Evolutionary conservation across 2,888 invertebrate genomes (phyloP).

Genomic region (Lagria hirta): DNA sequence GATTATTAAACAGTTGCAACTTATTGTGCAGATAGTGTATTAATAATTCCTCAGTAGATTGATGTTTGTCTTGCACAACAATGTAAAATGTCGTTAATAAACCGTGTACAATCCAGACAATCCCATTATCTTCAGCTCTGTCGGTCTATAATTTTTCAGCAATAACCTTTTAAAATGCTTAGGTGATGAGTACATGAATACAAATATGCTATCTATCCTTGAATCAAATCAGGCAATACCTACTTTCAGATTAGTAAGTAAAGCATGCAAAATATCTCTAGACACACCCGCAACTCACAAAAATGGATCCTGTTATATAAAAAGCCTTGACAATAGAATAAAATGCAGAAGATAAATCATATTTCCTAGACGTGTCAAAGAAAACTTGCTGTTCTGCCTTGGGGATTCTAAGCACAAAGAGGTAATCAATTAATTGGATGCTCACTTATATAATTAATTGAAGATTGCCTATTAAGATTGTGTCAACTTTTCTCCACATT

Average conservation of each 20-base stretch:
- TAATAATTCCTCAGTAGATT: no score
- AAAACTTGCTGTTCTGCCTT: slow-evolving; percentile 8
- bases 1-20: no score
- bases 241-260: slow-evolving; percentile 25
- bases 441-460: slow-evolving; percentile 8
- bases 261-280: slow-evolving; percentile 18
- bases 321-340: slow-evolving; percentile 32
- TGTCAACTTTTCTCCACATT: no score
- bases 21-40: no score
- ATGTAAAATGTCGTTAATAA: slow-evolving; percentile 21
- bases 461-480: neutral
- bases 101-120: slow-evolving; percentile 16
- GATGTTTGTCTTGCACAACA: no score
- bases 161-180: slow-evolving; percentile 24
- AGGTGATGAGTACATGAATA: slow-evolving; percentile 25
- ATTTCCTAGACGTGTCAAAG: slow-evolving; percentile 10
- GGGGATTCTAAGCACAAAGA: slow-evolving; percentile 11
- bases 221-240: slow-evolving; percentile 14
- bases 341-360: slow-evolving; percentile 20
- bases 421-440: slow-evolving; percentile 15
- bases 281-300: slow-evolving; percentile 19
- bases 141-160: slow-evolving; percentile 20
- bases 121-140: slow-evolving; percentile 13
- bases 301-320: slow-evolving; percentile 26
- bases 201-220: slow-evolving; percentile 24